Base-by-base conservation (phyloP, 2,113 vertebrate species). In the Podarcis cretensis region DNA sequence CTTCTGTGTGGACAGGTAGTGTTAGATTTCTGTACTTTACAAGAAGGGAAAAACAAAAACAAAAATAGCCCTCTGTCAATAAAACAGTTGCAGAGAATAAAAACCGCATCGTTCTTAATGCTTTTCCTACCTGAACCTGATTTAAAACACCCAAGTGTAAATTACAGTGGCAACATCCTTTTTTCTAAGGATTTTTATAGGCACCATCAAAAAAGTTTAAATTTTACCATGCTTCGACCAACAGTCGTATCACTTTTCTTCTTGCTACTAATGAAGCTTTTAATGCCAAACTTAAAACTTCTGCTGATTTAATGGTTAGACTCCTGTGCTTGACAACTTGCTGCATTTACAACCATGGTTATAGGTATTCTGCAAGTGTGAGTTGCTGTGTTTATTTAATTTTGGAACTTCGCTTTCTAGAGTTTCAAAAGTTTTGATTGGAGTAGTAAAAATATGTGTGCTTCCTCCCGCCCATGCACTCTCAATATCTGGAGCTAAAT, bases 1-100 rank as follows among this genome's bases (percentile, higher is more conserved):
- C 84, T 99, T 99, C 97, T 98, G 94, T 96, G 96, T 98, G 97
- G 98, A 99, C 98, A 99, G 98, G 99, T 99, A 98, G 95, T 96
- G 95, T 95, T 95, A 95, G 90, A 94, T 96, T 97, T 95, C 96
- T 94, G 94, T 93, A 95, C 90, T 97, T 97, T 96, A 96, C 95
- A 95, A 95, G 94, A 43, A 74, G 95, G 92, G 96, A 95, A 95
- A 94, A 96, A 92, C 37, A 40, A 37, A 23, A 37, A 37, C 43
- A 85, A 63, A 85, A 63, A 65, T 74, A 75, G 71, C 43, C 43
- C 57, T 63, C 95, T 95, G 94, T 96, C 93, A 96, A 94, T 97
- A 96, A 97, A 97, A 95, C 90, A 90, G 91, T 95, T 96, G 93
- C 88, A 94, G 96, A 96, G 96, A 97, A 96, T 95, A 96, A 95